Evolutionary conservation across 2,888 invertebrate species (phyloP), one percentile per base, ranked within the genome.

Genomic region (Eurois occulta): DNA sequence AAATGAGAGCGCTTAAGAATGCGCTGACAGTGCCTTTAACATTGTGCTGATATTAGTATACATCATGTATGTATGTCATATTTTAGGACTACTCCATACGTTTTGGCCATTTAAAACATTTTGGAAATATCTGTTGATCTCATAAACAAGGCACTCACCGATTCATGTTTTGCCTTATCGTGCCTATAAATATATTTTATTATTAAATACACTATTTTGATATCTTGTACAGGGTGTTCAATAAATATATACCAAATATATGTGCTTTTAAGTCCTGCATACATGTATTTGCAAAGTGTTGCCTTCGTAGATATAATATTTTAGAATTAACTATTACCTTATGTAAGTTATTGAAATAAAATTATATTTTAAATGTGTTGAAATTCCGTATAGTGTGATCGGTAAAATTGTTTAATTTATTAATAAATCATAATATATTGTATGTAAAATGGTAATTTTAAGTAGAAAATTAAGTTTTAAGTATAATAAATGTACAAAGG

Each of bases 161-260:
- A 93, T 92, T 91, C 90, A 92, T 91, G 90, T 92, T 91, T 92
- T 94, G 94, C 95, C 94, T 95, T 92, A 92, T 92, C 90, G 95
- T 96, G 96, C 96, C 96, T 96, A 94, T 93, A 84, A 87, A 88
- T 87, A 88, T 88, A 88, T 92, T 89, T 91, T 91, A 91, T 91
- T 91, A 91, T 91, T 90, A 90, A 91, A 91, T 91, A 93, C 92
- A 95, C 92, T 96, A 96, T 96, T 96, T 96, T 96, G 95, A 94
- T 96, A 95, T 92, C 88, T 91, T 96, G 96, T 96, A 96, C 96
- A 96, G 96, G 96, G 96, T 96, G 96, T 95, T 94, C 90, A 93
- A 93, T 90, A 93, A 94, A 94, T 94, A 96, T 94, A 96, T 95
- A 96, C 96, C 96, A 96, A 96, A 96, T 94, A 82, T 84, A 95